Percentiles rank a stretch among this genome's conserved stretches.
These are phyloP conservation scores for Siphonodentalium dalli DNA, from an alignment of 2,888 invertebrate genomes.

Conservation along the genomic window DNA sequence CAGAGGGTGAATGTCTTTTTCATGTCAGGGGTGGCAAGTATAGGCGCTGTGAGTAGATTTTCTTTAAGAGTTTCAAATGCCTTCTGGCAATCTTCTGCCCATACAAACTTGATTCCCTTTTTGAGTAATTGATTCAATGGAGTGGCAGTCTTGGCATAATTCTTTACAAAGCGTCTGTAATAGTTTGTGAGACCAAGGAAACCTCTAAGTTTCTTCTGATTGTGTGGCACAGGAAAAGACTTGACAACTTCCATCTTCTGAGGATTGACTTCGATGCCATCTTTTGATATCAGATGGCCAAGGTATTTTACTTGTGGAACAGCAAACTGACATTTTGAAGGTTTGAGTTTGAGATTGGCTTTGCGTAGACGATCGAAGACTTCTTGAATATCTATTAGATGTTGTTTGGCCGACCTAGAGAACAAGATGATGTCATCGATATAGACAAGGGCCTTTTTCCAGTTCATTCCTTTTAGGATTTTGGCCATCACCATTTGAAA, in stretches of 20 bases:
- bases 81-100: conserved; percentile 20
- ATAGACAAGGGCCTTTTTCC: conserved; percentile 32
- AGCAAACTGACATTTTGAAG: conserved; percentile 30
- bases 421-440: conserved; percentile 36
- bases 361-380: conserved; percentile 26
- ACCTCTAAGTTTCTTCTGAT: conserved; percentile 11
- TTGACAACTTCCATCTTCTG: conserved; percentile 14
- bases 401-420: conserved; percentile 22
- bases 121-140: conserved; percentile 21
- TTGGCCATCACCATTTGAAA: conserved; percentile 28
- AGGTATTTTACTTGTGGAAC: conserved; percentile 21
- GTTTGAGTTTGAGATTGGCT: conserved; percentile 27
- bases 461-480: conserved; percentile 26
- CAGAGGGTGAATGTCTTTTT: conserved; percentile 27
- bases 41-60: conserved; percentile 26
- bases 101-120: conserved; percentile 16
- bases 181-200: conserved; percentile 22
- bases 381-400: conserved; percentile 20
- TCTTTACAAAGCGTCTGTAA: conserved; percentile 21
- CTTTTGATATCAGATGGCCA: conserved; percentile 22
- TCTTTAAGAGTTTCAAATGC: conserved; percentile 38
- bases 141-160: conserved; percentile 16
- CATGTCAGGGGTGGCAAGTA: conserved; percentile 31
- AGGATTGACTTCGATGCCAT: conserved; percentile 22
- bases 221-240: conserved; percentile 19